Evolutionary conservation across 2,888 invertebrate genomes (phyloP).

Genomic region (Endomychus coccineus): DNA sequence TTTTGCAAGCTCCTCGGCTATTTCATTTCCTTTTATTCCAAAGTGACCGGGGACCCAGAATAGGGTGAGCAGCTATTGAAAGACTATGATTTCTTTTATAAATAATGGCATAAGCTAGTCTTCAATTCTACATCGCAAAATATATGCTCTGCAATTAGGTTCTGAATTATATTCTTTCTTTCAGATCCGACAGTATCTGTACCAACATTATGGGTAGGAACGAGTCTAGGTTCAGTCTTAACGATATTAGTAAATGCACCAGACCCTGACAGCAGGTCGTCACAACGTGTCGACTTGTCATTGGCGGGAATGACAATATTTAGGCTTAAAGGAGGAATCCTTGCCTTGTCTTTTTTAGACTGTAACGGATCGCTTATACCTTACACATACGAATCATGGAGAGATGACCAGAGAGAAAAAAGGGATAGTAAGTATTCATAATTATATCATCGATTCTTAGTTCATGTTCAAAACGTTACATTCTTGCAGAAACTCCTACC

Average conservation of each 20-base stretch:
- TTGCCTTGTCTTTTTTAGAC: slow-evolving; percentile 94
- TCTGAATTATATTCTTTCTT: too few relatives aligned
- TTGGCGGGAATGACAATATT: slow-evolving; percentile 95
- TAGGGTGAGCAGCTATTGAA: too few relatives aligned
- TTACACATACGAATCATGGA: slow-evolving; percentile 87
- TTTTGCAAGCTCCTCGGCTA: too few relatives aligned
- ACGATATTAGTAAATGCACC: slow-evolving; percentile 83
- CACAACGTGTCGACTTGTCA: slow-evolving; percentile 81
- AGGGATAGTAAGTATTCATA: slow-evolving; percentile 41
- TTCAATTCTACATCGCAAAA: too few relatives aligned
- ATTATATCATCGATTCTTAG: too few relatives aligned
- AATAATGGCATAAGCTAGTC: background rate
- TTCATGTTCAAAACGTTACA: too few relatives aligned
- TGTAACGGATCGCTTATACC: slow-evolving; percentile 88
- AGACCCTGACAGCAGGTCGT: slow-evolving; percentile 70
- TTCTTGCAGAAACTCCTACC: slow-evolving; percentile 53
- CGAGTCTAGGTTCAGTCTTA: slow-evolving; percentile 91
- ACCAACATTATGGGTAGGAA: slow-evolving; percentile 97
- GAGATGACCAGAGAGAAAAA: slow-evolving; percentile 70
- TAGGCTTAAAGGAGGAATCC: slow-evolving; percentile 90
- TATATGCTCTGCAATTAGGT: too few relatives aligned
- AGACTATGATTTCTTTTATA: background rate
- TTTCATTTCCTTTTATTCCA: too few relatives aligned
- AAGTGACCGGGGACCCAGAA: too few relatives aligned
- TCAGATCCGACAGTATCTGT: slow-evolving; percentile 73